Base-by-base conservation (phyloP, 2,888 invertebrate species). In the Amiota communis region DNA sequence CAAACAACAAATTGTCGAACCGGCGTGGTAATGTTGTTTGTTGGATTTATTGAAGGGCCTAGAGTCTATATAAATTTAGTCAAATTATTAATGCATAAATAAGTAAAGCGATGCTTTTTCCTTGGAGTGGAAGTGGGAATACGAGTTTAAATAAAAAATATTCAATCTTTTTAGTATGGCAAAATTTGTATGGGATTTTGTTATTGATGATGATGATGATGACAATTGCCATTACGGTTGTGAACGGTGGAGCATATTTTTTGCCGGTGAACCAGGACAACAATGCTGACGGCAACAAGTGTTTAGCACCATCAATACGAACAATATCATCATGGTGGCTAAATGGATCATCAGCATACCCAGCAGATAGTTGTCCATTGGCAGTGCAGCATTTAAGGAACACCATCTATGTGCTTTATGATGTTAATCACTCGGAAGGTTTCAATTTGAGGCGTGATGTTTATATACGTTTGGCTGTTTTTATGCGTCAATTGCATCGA, bases 381-480 rank as follows among this genome's bases (percentile, higher is more conserved):
- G 74, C 69, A 0, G 75, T 86, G 23, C 59, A 74, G 11, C 68
- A 74, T 1, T 68, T 84, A 46, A 78, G 79, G 0, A 87, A 87
- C 64, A 75, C 82, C 10, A 79, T 88, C 61, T 97, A 94, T 85
- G 90, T 99, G 72, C 91, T 99, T 68, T 99, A 98, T 89, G 97
- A 98, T 87, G 95, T 99, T 0, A 99, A 99, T 91, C 94, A 94
- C 2, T 94, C 96, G 0, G 99, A 99, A 91, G 99, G 99, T 0
- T 99, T 99, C 87, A 99, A 99, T 91, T 91, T 99, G 76, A 92
- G 98, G 15, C 92, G 99, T 51, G 99, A 99, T 91, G 98, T 99
- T 1, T 99, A 97, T 86, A 94, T 99, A 92, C 92, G 99, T 80
- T 92, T 98, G 83, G 97, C 98, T 1, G 94, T 95, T 65, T 93